A percentile compares a stretch with the other conserved stretches of the same genome.
Conservation (phyloP, 2,888 invertebrate genomes). For the Cotesia congregata region DNA sequence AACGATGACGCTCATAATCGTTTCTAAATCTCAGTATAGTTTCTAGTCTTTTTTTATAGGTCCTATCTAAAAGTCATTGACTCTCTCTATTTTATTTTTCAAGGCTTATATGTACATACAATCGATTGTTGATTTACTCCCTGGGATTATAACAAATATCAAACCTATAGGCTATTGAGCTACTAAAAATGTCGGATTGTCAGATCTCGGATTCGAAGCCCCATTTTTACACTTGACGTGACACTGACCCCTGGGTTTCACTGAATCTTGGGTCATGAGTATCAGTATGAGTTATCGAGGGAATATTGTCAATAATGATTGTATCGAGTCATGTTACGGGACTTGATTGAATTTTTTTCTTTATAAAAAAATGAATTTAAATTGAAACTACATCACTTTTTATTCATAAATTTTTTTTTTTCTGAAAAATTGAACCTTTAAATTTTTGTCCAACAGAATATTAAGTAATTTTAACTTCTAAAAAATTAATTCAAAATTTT, state of each 20-base stretch:
- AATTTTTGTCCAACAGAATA: too few relatives aligned
- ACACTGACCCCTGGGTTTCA: conserved; percentile 57
- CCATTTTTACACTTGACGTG: conserved; percentile 67
- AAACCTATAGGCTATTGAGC: not conserved
- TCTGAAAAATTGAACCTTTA: too few relatives aligned
- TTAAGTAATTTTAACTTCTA: too few relatives aligned
- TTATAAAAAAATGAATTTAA: too few relatives aligned
- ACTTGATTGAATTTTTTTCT: not conserved
- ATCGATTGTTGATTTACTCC: conserved; percentile 61
- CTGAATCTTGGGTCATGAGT: conserved; percentile 9
- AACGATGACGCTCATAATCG: conserved; percentile 4
- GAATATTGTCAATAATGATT: conserved; percentile 36
- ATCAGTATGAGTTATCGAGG: conserved; percentile 45
- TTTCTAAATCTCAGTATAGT: not conserved
- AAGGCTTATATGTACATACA: conserved; percentile 19
- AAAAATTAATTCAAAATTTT: too few relatives aligned
- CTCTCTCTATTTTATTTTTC: conserved; percentile 4
- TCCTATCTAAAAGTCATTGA: conserved; percentile 1
- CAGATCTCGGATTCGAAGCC: conserved; percentile 49
- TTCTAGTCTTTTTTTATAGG: not conserved
- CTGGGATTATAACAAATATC: not conserved
- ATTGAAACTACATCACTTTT: too few relatives aligned
- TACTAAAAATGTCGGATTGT: not conserved
- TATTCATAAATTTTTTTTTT: too few relatives aligned
- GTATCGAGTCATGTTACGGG: conserved; percentile 23